phyloP scores from a whole-genome alignment of 2,888 invertebrate species.

The Nezara viridula region DNA sequence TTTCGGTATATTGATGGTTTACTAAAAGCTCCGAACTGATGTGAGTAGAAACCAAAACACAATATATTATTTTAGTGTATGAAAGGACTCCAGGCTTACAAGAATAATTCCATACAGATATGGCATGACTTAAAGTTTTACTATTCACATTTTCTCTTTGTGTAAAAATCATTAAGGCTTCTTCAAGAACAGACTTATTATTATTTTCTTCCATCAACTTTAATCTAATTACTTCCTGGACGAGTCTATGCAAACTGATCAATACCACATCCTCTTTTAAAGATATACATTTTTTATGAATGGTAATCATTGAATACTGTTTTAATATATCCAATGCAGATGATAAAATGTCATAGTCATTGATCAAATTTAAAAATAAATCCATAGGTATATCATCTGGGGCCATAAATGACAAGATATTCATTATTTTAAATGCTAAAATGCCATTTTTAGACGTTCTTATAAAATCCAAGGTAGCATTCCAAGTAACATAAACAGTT shows the following conservation, averaged over 20 bases:
- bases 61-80: neutral
- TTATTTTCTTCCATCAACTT: slow-evolving; percentile 26
- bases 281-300: neutral
- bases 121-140: neutral
- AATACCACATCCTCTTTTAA: neutral
- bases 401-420: slow-evolving; percentile 58
- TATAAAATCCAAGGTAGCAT: slow-evolving; percentile 57
- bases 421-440: slow-evolving; percentile 54
- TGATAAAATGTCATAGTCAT: slow-evolving; percentile 13
- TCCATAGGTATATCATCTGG: slow-evolving; percentile 58
- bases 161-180: slow-evolving; percentile 12
- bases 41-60: neutral
- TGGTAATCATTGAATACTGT: slow-evolving; percentile 58
- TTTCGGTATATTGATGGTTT: neutral
- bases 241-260: slow-evolving; percentile 58
- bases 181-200: slow-evolving; percentile 38
- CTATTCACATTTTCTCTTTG: neutral
- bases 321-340: slow-evolving; percentile 52
- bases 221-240: slow-evolving; percentile 57
- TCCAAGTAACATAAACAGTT: slow-evolving; percentile 57
- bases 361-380: slow-evolving; percentile 44
- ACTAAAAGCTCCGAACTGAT: neutral
- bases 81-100: neutral
- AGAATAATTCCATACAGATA: slow-evolving; percentile 10
- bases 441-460: slow-evolving; percentile 41